Evolutionary conservation across 1,140 invertebrate species (phyloP).

Genomic region (Papilio polytes): DNA sequence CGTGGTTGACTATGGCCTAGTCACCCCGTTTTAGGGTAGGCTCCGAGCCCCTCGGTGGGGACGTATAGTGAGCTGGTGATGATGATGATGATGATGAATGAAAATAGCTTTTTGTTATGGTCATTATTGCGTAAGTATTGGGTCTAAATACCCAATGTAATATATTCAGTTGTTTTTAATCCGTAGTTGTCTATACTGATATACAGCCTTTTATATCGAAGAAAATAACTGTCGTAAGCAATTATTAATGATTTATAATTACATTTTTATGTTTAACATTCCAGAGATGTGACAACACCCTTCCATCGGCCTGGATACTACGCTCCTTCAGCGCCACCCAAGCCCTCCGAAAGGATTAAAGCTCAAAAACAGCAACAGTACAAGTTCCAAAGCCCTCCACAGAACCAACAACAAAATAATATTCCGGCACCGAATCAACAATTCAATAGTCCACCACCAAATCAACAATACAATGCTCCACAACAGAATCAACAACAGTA

Average conservation of each 20-base stretch:
- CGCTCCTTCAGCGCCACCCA: constrained; percentile 77
- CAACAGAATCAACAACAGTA: neutral
- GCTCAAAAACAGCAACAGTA: constrained; percentile 23
- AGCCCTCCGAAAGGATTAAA: constrained; percentile 59
- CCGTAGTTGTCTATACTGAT: neutral
- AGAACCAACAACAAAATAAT: neutral
- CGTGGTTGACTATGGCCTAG: no score
- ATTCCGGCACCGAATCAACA: neutral
- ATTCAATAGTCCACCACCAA: neutral
- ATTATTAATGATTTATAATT: neutral
- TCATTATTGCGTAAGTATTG: neutral
- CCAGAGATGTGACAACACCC: constrained; percentile 76
- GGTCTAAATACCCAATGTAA: neutral
- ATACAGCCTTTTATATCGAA: neutral
- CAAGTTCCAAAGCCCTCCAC: neutral
- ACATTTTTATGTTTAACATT: constrained; percentile 43
- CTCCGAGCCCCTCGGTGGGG: no score
- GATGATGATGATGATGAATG: no score
- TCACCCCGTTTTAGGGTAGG: no score
- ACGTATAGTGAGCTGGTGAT: no score
- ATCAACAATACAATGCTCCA: neutral
- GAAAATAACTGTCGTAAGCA: neutral
- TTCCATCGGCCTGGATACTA: constrained; percentile 83
- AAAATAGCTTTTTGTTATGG: neutral
- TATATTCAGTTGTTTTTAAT: no score